Evolutionary conservation across 1,140 invertebrate species (phyloP), one percentile per base, ranked within the genome.

Genomic region (Orchestia grillus): DNA sequence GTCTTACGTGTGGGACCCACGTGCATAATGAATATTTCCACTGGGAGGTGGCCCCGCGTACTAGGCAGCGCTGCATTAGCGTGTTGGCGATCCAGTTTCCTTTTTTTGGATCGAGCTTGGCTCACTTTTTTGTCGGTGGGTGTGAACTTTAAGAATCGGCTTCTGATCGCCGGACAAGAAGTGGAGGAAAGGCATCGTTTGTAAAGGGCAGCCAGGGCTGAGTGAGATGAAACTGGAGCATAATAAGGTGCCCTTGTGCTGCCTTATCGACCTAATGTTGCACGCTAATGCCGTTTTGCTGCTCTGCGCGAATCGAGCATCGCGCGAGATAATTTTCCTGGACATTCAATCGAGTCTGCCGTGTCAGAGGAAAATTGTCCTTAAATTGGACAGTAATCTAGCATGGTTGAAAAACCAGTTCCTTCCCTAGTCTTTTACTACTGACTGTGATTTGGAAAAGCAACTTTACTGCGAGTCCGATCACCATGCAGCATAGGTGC

Each of bases 61-160:
- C 11, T n/a, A n/a, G n/a, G n/a, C n/a, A n/a, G n/a, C 47, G 19
- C 47, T 53, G 47, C 47, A 53, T 53, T 53, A 53, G 47, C 92
- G 92, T 11, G 43, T 36, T 45, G 92, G 92, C 92, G 92, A 94
- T 94, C 92, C 44, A 94, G 92, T 94, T 94, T 94, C 44, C 36
- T 47, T 94, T 94, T n/a, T 94, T 94, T 94, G 92, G 16, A 45
- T 0, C 44, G 36, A 47, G 43, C 36, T 16, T 94, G 44, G 92
- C 40, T 42, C 15, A 94, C 41, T 42, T 94, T 94, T 94, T 94
- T 94, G 47, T 45, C 44, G 92, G 44, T 94, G 92, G 92, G 92
- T 94, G 92, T 94, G 92, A 94, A 94, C 92, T 94, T 94, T 94
- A 94, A 47, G 92, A 94, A 94, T 94, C 92, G 92, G 92, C 92